Conservation (phyloP, 92 coral and sea anemone genomes). For the Phenganax subtilis region DNA sequence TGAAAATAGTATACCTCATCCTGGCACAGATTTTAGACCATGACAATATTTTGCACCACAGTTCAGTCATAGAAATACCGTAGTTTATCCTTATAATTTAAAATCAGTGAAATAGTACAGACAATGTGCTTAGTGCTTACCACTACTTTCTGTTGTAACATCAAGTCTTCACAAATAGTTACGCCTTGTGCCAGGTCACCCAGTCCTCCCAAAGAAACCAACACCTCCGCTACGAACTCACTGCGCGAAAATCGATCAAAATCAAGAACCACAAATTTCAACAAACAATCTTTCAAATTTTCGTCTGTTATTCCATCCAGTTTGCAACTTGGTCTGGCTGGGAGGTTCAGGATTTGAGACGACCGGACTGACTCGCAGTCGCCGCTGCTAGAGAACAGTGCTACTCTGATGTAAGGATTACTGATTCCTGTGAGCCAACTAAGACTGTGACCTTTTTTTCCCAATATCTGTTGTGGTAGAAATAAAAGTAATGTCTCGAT, state of each 20-base stretch:
- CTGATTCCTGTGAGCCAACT: constrained; percentile 31
- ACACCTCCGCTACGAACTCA: constrained; percentile 83
- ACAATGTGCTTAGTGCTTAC: constrained; percentile 44
- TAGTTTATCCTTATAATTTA: not conserved
- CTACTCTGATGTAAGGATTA: constrained; percentile 20
- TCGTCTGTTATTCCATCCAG: not conserved
- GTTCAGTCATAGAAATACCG: no score
- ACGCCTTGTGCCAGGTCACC: constrained; percentile 63
- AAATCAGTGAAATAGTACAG: not conserved
- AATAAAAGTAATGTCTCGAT: not conserved
- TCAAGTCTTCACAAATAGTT: constrained; percentile 66
- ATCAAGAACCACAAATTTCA: constrained; percentile 82
- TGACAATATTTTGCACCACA: not conserved
- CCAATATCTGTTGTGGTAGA: not conserved
- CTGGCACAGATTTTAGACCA: not conserved
- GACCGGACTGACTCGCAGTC: not conserved
- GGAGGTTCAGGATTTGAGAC: constrained; percentile 24
- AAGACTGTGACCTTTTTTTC: constrained; percentile 23
- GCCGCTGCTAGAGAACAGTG: not conserved
- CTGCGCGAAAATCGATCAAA: constrained; percentile 92
- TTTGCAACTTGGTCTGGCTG: constrained; percentile 2
- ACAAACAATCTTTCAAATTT: constrained; percentile 10
- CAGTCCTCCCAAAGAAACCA: constrained; percentile 61
- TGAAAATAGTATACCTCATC: not conserved
- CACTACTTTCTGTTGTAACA: constrained; percentile 50